These are phyloP conservation scores for Hemitrygon akajei DNA, from an alignment of 2,797 vertebrate genomes.

Conservation along the genomic window DNA sequence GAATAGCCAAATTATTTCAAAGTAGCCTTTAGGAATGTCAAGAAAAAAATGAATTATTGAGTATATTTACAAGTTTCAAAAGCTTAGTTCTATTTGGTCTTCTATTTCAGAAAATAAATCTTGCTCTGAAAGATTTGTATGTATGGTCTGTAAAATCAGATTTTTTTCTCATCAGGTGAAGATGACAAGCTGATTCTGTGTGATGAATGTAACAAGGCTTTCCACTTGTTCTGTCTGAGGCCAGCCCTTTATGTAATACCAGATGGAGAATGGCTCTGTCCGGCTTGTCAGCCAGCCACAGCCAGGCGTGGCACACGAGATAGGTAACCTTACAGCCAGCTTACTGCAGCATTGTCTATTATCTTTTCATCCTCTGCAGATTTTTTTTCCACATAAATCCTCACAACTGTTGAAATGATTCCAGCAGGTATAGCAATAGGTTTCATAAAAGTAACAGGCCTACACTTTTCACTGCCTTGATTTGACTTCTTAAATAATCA, in stretches of 20 bases:
- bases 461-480: not conserved
- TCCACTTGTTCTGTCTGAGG: conserved; percentile 93
- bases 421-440: not conserved
- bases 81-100: not conserved
- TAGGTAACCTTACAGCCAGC: conserved; percentile 60
- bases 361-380: not conserved
- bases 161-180: conserved; percentile 64
- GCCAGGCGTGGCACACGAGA: conserved; percentile 77
- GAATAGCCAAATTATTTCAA: not conserved
- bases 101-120: not conserved
- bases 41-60: not conserved
- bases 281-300: conserved; percentile 83
- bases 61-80: not conserved
- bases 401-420: not conserved
- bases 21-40: not conserved
- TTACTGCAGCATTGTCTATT: not conserved
- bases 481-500: not conserved
- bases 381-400: not conserved
- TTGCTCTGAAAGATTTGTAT: not conserved
- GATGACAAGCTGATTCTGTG: conserved; percentile 95
- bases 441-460: no score
- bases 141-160: not conserved
- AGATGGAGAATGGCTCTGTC: conserved; percentile 86
- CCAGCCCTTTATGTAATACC: conserved; percentile 86
- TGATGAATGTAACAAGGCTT: conserved; percentile 96